Evolutionary conservation across 2,888 invertebrate species (phyloP), one percentile per base, ranked within the genome.

Genomic region (Mamestra brassicae): DNA sequence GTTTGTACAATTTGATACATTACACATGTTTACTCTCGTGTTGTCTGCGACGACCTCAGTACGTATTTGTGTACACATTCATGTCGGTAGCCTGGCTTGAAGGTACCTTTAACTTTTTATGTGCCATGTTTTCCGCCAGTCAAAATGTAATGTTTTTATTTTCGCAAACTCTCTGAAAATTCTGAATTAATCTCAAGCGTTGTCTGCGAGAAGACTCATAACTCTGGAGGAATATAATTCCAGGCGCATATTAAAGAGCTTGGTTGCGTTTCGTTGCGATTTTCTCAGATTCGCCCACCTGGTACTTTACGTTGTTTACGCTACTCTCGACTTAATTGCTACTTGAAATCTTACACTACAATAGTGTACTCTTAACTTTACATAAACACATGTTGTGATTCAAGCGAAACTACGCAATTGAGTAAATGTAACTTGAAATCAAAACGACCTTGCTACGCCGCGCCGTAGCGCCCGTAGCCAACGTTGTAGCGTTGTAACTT

Each of bases 201-300:
- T 80, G 71, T 72, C 65, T 74, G 76, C 68, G 73, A 80, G 72
- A 72, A 71, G 65, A 73, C 61, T 84, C 73, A 70, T 85, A 84
- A 78, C 73, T 67, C 38, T 34, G 62, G 47, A 54, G 65, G 55
- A 80, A 73, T 66, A 76, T 81, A 85, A 85, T 85, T 85, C 74
- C 61, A 64, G 74, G 69, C 58, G 85, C 81, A 81, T 83, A 77
- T 76, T 79, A 81, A 75, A 85, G 74, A 60, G 55, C 62, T 67
- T 66, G 11, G 69, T 62, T 75, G 62, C 50, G 52, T 60, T 76
- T 71, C 17, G 57, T 52, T 55, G 66, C 47, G 52, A 67, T 80
- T 61, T 64, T 47, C 69, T 71, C 36, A 52, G 38, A 54, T 66
- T 71, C 34, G 10, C 58, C n/a, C 66, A 36, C 26, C 36, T 60